Base-by-base conservation (phyloP, 53 echinoderm and acorn worm species). In the Antedon mediterranea region DNA sequence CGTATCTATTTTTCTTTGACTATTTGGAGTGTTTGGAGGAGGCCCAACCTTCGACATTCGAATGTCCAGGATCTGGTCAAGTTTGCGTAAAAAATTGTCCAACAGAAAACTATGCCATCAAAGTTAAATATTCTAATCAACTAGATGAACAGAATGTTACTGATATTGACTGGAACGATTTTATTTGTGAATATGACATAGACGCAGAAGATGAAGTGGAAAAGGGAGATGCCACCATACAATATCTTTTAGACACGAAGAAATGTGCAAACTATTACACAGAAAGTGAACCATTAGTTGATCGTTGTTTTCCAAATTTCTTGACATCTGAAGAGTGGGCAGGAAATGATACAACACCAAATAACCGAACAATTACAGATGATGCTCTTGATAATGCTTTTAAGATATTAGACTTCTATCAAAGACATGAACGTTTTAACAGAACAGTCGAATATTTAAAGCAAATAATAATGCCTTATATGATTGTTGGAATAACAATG, bases 1-100 rank as follows among this genome's bases (percentile, higher is more conserved):
- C 92, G 5, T 76, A 80, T 32, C 77, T 86, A 32, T 88, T 97
- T 80, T 97, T 86, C 75, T 97, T 97, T 75, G 92, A 97, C 33
- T 97, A 80, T 78, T 34, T 97, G 74, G 80, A 86, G 31, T 97
- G 97, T 72, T 73, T 91, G 14, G 79, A 81, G 29, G 75, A 79
- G 28, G 43, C 77, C 15, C 75, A 85, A 0, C 74, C 91, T 71
- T 72, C 83, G 34, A 89, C 79, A 8, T 77, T 94, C 3, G 78
- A 83, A 26, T 91, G 91, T 73, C 81, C 91, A 0, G 87, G 87
- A 0, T 83, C 32, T 13, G 2, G 87, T 5, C 85, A 87, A 76
- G 92, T 97, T 0, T 97, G 97, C 71, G 84, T 97, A 3, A 72
- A 81, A 13, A 23, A 72, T 0, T 97, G 97, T 32, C 89, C 97